Evolutionary conservation across 2,888 invertebrate genomes (phyloP).

Genomic region (Chloromyia formosa): DNA sequence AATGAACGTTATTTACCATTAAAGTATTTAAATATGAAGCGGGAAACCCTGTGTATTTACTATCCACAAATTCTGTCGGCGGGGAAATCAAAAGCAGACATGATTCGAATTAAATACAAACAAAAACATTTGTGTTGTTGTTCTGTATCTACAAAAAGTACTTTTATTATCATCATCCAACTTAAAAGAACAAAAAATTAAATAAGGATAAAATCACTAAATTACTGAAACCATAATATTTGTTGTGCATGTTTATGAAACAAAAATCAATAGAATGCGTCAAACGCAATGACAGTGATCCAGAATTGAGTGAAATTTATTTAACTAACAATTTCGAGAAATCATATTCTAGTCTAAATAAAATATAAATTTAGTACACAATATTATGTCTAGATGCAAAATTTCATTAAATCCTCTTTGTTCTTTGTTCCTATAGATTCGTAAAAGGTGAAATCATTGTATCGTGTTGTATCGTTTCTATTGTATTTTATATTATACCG

Average conservation of each 20-base stretch:
- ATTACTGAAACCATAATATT: slow-evolving; percentile 28
- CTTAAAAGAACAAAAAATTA: slow-evolving; percentile 34
- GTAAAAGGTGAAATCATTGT: too few species aligned
- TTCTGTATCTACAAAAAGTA: slow-evolving; percentile 40
- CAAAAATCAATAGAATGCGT: too few species aligned
- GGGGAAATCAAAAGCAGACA: too few species aligned
- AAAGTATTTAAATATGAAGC: too few species aligned
- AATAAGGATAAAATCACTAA: slow-evolving; percentile 23
- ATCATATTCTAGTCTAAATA: neutral
- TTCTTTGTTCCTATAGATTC: slow-evolving; percentile 20
- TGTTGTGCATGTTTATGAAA: slow-evolving; percentile 3
- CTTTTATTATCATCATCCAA: slow-evolving; percentile 25
- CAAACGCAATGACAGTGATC: too few species aligned
- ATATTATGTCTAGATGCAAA: neutral
- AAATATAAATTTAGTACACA: neutral
- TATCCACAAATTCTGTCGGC: too few species aligned
- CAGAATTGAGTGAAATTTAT: neutral
- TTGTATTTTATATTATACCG: neutral
- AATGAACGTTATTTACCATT: too few species aligned
- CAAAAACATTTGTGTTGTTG: neutral
- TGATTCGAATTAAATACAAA: neutral
- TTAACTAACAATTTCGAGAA: neutral
- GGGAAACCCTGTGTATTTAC: too few species aligned
- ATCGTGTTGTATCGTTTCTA: neutral
- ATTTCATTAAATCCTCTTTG: neutral